phyloP scores from a whole-genome alignment of 2,113 vertebrate species.

The Geococcyx californianus region DNA sequence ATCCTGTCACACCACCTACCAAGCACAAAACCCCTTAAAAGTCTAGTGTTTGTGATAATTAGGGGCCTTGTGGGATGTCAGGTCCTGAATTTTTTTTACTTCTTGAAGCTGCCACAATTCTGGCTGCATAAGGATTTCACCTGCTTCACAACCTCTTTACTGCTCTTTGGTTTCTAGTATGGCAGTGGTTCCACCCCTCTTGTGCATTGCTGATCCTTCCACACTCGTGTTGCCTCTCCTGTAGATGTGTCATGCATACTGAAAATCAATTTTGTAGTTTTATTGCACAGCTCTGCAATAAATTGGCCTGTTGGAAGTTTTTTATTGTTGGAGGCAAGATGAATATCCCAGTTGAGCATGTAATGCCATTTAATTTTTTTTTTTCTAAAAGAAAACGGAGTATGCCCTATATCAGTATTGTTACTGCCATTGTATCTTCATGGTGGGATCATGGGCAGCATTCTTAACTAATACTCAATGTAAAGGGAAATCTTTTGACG shows the following conservation, averaged over 20 bases:
- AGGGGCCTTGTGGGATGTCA: neutral
- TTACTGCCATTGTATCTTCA: neutral
- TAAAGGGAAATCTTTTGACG: neutral
- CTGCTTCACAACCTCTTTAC: neutral
- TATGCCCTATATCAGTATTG: neutral
- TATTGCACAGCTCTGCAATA: neutral
- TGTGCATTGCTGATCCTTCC: rapidly evolving
- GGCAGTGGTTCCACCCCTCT: neutral
- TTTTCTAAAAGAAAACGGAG: neutral
- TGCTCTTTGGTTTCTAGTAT: neutral
- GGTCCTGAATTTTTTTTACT: neutral
- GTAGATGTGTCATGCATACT: rapidly evolving
- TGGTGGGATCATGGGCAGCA: rapidly evolving
- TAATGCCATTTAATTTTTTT: neutral
- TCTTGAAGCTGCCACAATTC: neutral
- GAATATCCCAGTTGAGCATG: neutral
- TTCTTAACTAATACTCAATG: neutral
- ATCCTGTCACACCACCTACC: neutral
- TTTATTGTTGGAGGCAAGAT: neutral
- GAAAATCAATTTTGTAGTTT: neutral
- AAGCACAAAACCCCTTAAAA: rapidly evolving
- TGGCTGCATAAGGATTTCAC: neutral
- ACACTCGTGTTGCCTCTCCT: neutral
- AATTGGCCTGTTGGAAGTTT: neutral
- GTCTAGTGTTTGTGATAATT: neutral